Conservation (phyloP, 1,140 invertebrate species). For the Scaptomyza graminum region DNA sequence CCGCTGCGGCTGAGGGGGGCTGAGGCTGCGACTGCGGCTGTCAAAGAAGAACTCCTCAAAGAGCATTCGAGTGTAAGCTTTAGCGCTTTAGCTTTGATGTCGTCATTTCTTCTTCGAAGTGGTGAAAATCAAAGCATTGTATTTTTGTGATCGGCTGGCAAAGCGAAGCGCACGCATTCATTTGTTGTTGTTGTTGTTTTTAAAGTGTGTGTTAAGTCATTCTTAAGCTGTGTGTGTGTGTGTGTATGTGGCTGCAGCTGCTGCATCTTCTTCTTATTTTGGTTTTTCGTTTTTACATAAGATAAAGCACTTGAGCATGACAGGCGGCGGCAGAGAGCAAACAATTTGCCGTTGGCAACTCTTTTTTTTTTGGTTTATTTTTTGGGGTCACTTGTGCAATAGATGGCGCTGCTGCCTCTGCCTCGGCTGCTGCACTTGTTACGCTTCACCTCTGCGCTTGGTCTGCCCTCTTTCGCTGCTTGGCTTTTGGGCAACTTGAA, state of each 20-base stretch:
- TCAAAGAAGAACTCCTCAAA: slow-evolving; percentile 37
- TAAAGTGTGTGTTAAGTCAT: slow-evolving; percentile 7
- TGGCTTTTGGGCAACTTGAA: slow-evolving; percentile 12
- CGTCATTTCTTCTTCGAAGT: not conserved
- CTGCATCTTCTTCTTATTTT: not conserved
- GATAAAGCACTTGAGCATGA: slow-evolving; percentile 31
- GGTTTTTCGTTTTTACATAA: slow-evolving; percentile 21
- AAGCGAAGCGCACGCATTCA: not conserved
- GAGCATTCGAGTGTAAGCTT: slow-evolving; percentile 18
- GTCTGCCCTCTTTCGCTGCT: slow-evolving; percentile 8
- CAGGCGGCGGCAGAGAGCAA: slow-evolving; percentile 8
- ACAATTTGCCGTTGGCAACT: slow-evolving; percentile 28
- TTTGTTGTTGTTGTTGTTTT: not conserved
- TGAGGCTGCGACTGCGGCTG: slow-evolving; percentile 5
- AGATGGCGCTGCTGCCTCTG: slow-evolving; percentile 8
- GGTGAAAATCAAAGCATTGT: slow-evolving; percentile 42
- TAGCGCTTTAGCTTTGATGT: slow-evolving; percentile 31
- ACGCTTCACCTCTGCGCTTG: slow-evolving; percentile 5
- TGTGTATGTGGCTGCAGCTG: not conserved
- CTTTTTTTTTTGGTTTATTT: slow-evolving; percentile 4
- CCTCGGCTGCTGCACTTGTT: slow-evolving; percentile 3
- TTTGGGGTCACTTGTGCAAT: slow-evolving; percentile 49
- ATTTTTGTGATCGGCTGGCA: slow-evolving; percentile 8
- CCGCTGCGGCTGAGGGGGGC: not conserved
- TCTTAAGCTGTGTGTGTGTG: not conserved